Conservation (phyloP, 2,888 invertebrate species). For the Celastrina argiolus region DNA sequence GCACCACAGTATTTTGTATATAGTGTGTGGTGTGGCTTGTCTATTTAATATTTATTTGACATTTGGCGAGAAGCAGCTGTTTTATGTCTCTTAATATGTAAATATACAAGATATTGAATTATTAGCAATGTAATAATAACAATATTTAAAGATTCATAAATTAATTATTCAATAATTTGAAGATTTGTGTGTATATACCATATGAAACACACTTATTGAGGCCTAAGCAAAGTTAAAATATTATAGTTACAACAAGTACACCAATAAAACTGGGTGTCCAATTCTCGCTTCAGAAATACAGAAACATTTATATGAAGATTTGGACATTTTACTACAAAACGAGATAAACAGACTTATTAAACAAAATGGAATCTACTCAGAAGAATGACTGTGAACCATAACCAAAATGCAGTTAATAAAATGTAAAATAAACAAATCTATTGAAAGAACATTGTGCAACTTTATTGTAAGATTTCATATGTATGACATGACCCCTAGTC, state of each 20-base stretch:
- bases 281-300: no score
- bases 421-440: no score
- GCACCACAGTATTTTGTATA: conserved; percentile 51
- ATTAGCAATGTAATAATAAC: not conserved
- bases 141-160: not conserved
- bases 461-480: no score
- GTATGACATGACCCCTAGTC: not conserved
- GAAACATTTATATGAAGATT: no score
- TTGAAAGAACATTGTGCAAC: no score
- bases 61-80: conserved; percentile 22
- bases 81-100: conserved; percentile 24
- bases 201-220: not conserved
- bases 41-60: conserved; percentile 56
- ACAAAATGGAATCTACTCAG: no score
- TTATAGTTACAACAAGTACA: no score
- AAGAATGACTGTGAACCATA: no score
- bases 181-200: not conserved
- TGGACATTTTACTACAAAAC: no score
- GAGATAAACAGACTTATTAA: no score
- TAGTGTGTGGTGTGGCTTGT: conserved; percentile 50
- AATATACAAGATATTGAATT: conserved; percentile 10
- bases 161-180: not conserved
- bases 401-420: no score
- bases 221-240: not conserved
- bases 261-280: no score